phyloP scores from a whole-genome alignment of 2,888 invertebrate genomes.

The Lathronympha strigana region DNA sequence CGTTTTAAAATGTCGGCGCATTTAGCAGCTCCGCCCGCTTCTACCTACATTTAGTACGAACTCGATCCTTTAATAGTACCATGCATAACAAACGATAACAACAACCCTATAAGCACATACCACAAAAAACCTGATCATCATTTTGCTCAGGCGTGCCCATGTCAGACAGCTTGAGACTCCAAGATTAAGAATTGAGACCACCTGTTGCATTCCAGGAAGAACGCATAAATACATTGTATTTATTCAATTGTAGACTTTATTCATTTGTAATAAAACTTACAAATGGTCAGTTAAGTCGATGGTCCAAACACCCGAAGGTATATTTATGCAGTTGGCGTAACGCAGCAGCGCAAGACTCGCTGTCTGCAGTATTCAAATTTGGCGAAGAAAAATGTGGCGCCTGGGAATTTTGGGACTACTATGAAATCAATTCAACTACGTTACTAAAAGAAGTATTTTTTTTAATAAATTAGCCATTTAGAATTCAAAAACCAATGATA shows the following conservation, averaged over 20 bases:
- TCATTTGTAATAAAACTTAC: background rate
- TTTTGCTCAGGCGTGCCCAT: slow-evolving; percentile 34
- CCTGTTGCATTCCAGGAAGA: slow-evolving; percentile 36
- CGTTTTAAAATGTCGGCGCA: too few species aligned
- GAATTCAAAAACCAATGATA: too few species aligned
- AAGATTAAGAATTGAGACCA: slow-evolving; percentile 34
- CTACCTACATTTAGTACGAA: too few species aligned
- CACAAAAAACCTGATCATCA: slow-evolving; percentile 16
- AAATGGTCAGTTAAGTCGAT: background rate
- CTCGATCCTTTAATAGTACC: background rate
- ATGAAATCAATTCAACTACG: too few species aligned
- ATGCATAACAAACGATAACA: background rate
- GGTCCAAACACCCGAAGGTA: slow-evolving; percentile 21
- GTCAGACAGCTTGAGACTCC: slow-evolving; percentile 24
- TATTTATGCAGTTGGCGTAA: slow-evolving; percentile 34
- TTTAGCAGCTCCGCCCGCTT: too few species aligned
- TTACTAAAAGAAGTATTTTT: too few species aligned
- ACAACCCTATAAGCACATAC: background rate
- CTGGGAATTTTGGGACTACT: slow-evolving; percentile 3
- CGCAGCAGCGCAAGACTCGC: slow-evolving; percentile 27
- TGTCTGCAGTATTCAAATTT: slow-evolving; percentile 35
- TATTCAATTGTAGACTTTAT: background rate
- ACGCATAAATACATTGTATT: background rate
- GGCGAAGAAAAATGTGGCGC: slow-evolving; percentile 14
- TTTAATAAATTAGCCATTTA: too few species aligned